Base-by-base conservation (phyloP, 2,113 vertebrate genomes). In the Procavia capensis region DNA sequence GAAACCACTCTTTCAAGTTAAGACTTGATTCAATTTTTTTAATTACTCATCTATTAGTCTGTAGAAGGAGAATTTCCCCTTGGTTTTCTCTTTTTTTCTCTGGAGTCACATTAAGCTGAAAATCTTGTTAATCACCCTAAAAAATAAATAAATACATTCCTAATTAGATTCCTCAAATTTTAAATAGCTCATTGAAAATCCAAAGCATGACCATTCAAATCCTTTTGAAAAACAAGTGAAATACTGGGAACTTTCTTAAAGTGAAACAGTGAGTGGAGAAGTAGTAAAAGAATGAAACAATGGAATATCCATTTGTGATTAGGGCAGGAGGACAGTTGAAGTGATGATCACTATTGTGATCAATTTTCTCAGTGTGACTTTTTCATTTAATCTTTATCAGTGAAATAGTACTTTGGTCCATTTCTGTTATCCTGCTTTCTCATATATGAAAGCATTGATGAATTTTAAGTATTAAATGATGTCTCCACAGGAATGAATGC, bases 121-220 rank as follows among this genome's bases (percentile, higher is more conserved):
- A 88, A 16, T 92, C 66, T 87, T 88, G 0, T 93, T 92, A 93
- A 94, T 91, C 54, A 66, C 47, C 11, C 61, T 93, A 11, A 93
- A 95, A 93, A 78, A 89, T 59, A 9, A 63, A 31, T 76, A 92
- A 96, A 91, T 93, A 63, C 19, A 78, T 96, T 93, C 68, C 83
- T 93, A 95, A 85, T 93, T 93, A 94, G 54, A 0, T 88, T 95
- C 41, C 54, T 95, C 45, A 87, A 68, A 94, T 95, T 96, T 97
- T 59, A 93, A 61, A 81, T 34, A 63, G 25, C n/a, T 94, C n/a
- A 70, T 81, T 96, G 85, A 88, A 94, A 93, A 95, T 95, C 96
- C 63, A 90, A 92, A 90, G 82, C 66, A 50, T 47, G 83, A 83
- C 74, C 92, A 85, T 81, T 96, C 85, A 79, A 87, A 82, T 90